A percentile compares a stretch with the other conserved stretches of the same genome.
These are phyloP conservation scores for Pantherophis guttatus DNA, from an alignment of 2,113 vertebrate species.

Conservation along the genomic window DNA sequence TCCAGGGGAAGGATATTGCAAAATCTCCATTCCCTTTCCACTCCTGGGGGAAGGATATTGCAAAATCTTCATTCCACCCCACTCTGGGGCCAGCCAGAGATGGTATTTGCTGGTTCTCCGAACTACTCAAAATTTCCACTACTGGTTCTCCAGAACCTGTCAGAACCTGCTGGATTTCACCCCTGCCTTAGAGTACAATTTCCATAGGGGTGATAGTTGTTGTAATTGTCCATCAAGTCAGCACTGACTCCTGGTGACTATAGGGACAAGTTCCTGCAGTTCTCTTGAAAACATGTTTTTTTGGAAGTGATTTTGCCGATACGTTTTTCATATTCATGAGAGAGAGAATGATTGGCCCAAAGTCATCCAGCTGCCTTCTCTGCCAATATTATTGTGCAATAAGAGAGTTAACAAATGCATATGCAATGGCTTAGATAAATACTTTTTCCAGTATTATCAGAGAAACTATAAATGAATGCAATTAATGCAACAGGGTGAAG, in stretches of 20 bases:
- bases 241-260: neutral
- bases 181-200: neutral
- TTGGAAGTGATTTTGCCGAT: neutral
- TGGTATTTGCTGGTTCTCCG: too few relatives aligned
- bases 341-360: neutral
- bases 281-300: neutral
- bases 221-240: neutral
- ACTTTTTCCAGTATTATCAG: neutral
- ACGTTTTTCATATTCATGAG: neutral
- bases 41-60: too few relatives aligned
- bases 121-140: too few relatives aligned
- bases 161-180: too few relatives aligned
- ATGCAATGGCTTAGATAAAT: neutral
- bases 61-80: too few relatives aligned
- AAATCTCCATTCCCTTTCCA: too few relatives aligned
- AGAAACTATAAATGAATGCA: neutral
- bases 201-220: neutral
- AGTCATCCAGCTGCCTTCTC: neutral
- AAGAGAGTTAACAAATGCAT: neutral
- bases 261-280: neutral
- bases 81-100: too few relatives aligned
- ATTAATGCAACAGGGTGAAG: slow-evolving; percentile 6
- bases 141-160: too few relatives aligned
- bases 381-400: neutral
- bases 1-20: too few relatives aligned